Evolutionary conservation across 2,113 vertebrate genomes (phyloP).

Genomic region (Grammomys surdaster): DNA sequence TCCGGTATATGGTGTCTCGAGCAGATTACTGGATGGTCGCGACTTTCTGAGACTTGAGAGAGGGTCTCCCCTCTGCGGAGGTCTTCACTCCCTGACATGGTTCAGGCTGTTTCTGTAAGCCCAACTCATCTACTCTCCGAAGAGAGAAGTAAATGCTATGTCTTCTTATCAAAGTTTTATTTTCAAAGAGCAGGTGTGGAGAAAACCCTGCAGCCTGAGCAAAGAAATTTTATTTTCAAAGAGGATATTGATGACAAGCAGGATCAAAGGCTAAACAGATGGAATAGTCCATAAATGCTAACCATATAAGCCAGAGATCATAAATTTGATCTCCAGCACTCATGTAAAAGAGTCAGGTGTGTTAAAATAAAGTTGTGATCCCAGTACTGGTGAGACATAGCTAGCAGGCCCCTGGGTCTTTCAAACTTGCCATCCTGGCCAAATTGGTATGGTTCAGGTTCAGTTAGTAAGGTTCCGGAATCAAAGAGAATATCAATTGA

Average conservation of each 20-base stretch:
- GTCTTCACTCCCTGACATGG: neutral
- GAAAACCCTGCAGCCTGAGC: too few relatives aligned
- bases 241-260: neutral
- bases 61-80: too few relatives aligned
- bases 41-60: too few relatives aligned
- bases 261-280: neutral
- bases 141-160: neutral
- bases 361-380: neutral
- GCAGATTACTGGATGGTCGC: too few relatives aligned
- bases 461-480: neutral
- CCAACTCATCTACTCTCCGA: neutral
- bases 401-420: neutral
- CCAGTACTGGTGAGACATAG: neutral
- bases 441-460: neutral
- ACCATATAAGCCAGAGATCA: neutral
- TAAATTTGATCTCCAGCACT: neutral
- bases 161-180: neutral
- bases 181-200: neutral
- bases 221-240: slow-evolving; percentile 5
- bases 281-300: neutral
- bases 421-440: neutral
- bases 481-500: neutral
- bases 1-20: too few relatives aligned
- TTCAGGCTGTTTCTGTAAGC: neutral
- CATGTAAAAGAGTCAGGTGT: neutral